Evolutionary conservation across 2,113 vertebrate species (phyloP).

Genomic region (Chloroceryle aenea): DNA sequence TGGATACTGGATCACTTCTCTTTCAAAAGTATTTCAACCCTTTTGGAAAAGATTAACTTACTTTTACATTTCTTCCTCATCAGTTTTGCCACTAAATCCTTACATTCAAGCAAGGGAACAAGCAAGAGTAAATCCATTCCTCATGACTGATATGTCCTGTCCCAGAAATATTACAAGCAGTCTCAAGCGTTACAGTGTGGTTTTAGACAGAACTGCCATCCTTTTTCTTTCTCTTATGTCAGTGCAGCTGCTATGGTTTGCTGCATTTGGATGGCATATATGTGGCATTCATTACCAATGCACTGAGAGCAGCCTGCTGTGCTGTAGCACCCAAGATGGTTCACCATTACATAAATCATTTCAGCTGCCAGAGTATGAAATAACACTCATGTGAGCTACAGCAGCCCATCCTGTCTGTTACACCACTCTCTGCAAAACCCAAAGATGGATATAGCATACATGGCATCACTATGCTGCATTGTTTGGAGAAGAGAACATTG

Average conservation of each 20-base stretch:
- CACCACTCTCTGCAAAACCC: fast-evolving
- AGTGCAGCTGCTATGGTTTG: background rate
- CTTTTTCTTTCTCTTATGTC: background rate
- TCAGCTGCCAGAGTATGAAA: background rate
- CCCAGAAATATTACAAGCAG: background rate
- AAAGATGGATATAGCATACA: too few species aligned
- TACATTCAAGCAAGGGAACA: background rate
- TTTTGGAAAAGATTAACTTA: background rate
- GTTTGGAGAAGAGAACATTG: background rate
- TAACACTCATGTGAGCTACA: background rate
- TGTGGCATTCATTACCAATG: background rate
- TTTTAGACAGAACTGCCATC: background rate
- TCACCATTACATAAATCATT: background rate
- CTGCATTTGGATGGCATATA: background rate
- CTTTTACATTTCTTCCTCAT: background rate
- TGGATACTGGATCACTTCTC: background rate
- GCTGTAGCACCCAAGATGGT: background rate
- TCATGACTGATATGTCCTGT: fast-evolving
- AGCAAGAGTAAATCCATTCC: fast-evolving
- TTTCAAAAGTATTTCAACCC: background rate
- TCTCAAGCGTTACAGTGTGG: background rate
- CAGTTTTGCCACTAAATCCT: background rate
- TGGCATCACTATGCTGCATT: background rate
- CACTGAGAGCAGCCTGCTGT: background rate
- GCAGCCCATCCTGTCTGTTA: background rate